Conservation (phyloP, 1,140 invertebrate genomes). For the Drosophila setifemur region DNA sequence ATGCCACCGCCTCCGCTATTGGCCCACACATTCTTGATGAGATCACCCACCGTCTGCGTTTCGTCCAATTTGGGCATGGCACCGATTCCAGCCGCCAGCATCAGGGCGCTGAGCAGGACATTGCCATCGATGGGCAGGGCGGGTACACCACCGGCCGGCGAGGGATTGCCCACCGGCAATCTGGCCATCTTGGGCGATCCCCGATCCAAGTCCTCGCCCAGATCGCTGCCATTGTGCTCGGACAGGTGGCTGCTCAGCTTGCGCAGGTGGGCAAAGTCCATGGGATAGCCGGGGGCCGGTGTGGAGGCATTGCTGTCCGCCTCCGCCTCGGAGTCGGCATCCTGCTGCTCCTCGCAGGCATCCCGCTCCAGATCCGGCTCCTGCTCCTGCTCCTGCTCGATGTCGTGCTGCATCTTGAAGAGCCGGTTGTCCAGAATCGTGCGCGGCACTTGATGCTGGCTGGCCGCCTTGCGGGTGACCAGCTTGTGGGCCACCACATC, state of each 20-base stretch:
- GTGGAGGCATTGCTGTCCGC: conserved; percentile 70
- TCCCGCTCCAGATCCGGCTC: conserved; percentile 83
- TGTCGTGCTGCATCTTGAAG: conserved; percentile 87
- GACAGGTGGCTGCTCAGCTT: conserved; percentile 50
- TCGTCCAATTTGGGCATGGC: conserved; percentile 70
- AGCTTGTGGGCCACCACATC: conserved; percentile 96
- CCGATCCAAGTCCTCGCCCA: conserved; percentile 57
- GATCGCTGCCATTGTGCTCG: conserved; percentile 69
- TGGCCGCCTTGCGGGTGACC: conserved; percentile 94
- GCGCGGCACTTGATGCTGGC: conserved; percentile 96
- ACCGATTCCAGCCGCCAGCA: conserved; percentile 60
- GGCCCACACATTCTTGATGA: conserved; percentile 84
- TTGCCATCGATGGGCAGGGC: conserved; percentile 79
- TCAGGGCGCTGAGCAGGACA: conserved; percentile 66
- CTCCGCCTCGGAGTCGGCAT: conserved; percentile 31
- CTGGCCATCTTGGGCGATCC: conserved; percentile 51
- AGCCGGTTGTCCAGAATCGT: conserved; percentile 97
- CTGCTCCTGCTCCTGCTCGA: conserved; percentile 81
- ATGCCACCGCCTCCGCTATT: conserved; percentile 35
- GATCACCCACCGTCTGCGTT: conserved; percentile 84
- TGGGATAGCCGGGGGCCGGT: conserved; percentile 39
- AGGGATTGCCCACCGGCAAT: conserved; percentile 45
- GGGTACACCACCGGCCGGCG: conserved; percentile 2
- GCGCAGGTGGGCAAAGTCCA: conserved; percentile 48
- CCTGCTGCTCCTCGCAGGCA: conserved; percentile 26